A percentile compares a stretch with the other conserved stretches of the same genome.
Conservation (phyloP, 2,888 invertebrate species). For the Lasius platythorax region DNA sequence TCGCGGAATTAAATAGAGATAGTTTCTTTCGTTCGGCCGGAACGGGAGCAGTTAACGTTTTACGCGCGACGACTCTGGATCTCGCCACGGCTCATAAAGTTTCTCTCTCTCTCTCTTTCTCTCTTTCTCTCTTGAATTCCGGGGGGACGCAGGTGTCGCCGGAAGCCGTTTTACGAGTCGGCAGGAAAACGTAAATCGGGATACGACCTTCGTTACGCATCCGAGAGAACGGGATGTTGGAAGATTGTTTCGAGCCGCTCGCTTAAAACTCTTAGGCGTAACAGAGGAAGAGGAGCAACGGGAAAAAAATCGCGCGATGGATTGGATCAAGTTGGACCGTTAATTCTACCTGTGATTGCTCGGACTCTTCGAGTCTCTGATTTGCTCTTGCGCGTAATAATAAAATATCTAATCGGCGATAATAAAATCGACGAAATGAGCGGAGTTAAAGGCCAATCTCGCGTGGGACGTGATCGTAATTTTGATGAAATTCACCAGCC, state of each 20-base stretch:
- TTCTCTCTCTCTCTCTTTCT: not conserved
- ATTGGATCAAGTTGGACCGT: not conserved
- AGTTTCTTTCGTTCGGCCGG: constrained; percentile 43
- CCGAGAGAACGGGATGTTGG: constrained; percentile 59
- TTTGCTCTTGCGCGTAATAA: not conserved
- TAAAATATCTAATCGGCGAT: not conserved
- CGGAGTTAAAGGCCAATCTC: not conserved
- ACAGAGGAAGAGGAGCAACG: not conserved
- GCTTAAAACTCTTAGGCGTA: constrained; percentile 11
- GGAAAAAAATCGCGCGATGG: constrained; percentile 15
- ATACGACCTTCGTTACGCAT: constrained; percentile 68
- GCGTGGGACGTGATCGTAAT: not conserved
- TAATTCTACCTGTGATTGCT: not conserved
- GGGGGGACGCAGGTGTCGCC: constrained; percentile 69
- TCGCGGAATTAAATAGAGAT: constrained; percentile 53
- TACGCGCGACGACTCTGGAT: constrained; percentile 48
- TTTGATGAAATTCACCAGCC: not conserved
- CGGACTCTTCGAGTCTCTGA: not conserved
- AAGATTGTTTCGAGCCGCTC: constrained; percentile 44
- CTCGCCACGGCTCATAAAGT: constrained; percentile 67
- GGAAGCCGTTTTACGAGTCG: constrained; percentile 74
- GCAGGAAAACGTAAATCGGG: constrained; percentile 72
- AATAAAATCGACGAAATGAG: not conserved
- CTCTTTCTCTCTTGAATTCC: not conserved
- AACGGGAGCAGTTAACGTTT: constrained; percentile 57